phyloP scores from a whole-genome alignment of 2,113 vertebrate genomes.

The Podilymbus podiceps region DNA sequence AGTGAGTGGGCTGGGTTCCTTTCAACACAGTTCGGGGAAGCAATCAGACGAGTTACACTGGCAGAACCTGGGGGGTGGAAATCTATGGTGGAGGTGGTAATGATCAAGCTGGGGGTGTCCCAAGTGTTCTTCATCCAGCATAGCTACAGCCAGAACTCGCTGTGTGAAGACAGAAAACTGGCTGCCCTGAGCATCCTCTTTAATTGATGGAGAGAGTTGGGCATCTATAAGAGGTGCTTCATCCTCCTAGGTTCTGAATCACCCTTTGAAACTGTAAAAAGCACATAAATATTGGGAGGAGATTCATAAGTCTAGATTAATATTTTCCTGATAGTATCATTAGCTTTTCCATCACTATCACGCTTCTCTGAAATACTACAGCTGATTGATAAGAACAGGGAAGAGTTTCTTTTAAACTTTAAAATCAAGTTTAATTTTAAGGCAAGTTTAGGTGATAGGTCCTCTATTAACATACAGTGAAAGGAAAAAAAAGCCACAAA shows the following conservation, averaged over 20 bases:
- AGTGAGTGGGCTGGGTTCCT: background rate
- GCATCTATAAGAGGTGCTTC: background rate
- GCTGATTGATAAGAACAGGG: background rate
- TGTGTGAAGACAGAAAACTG: background rate
- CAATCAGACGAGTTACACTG: constrained; percentile 1
- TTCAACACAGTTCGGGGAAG: background rate
- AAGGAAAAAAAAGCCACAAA: background rate
- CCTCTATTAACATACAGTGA: background rate
- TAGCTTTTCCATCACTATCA: background rate
- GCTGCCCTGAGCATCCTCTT: background rate
- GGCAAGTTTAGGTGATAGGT: background rate
- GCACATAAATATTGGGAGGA: background rate
- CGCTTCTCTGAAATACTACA: background rate
- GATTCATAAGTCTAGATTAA: background rate
- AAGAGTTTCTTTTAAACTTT: background rate
- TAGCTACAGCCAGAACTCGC: background rate
- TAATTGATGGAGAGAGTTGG: background rate
- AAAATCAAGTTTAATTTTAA: background rate
- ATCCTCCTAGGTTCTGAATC: background rate
- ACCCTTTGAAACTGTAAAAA: background rate
- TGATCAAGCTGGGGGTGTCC: background rate
- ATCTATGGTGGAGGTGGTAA: background rate
- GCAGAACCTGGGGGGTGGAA: background rate
- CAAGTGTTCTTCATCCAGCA: background rate
- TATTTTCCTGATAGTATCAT: background rate